These are phyloP conservation scores for Lasioglossum baleicum DNA, from an alignment of 1,140 invertebrate species.

Conservation along the genomic window DNA sequence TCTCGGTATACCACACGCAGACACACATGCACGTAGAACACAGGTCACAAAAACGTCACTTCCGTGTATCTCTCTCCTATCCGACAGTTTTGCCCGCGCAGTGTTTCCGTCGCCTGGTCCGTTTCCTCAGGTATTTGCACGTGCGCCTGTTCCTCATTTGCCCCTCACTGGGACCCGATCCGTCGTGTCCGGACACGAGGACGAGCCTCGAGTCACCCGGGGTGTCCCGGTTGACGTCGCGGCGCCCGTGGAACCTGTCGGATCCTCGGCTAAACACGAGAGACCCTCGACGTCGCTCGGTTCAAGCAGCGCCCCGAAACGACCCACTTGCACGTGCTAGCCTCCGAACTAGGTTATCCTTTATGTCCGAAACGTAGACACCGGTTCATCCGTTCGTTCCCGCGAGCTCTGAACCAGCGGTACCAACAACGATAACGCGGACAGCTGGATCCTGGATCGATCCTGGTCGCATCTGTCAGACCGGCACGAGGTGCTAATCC, in stretches of 20 bases:
- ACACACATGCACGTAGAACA: neutral
- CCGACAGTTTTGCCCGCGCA: conserved; percentile 26
- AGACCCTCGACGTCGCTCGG: too few species aligned
- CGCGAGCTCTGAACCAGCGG: too few species aligned
- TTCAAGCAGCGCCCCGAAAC: neutral
- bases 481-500: too few species aligned
- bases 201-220: too few species aligned
- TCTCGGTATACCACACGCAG: too few species aligned
- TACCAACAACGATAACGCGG: conserved; percentile 49
- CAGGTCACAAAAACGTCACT: conserved; percentile 3
- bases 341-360: conserved; percentile 62
- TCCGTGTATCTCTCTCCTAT: neutral
- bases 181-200: too few species aligned
- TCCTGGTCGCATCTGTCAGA: too few species aligned
- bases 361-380: conserved; percentile 57
- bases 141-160: conserved; percentile 61
- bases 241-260: too few species aligned
- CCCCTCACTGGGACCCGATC: too few species aligned
- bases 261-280: too few species aligned
- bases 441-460: too few species aligned
- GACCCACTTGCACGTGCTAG: conserved; percentile 48
- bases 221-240: too few species aligned
- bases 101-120: conserved; percentile 50
- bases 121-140: conserved; percentile 55
- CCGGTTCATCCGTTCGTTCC: conserved; percentile 50